Evolutionary conservation across 2,888 invertebrate species (phyloP).

Genomic region (Merodon equestris): DNA sequence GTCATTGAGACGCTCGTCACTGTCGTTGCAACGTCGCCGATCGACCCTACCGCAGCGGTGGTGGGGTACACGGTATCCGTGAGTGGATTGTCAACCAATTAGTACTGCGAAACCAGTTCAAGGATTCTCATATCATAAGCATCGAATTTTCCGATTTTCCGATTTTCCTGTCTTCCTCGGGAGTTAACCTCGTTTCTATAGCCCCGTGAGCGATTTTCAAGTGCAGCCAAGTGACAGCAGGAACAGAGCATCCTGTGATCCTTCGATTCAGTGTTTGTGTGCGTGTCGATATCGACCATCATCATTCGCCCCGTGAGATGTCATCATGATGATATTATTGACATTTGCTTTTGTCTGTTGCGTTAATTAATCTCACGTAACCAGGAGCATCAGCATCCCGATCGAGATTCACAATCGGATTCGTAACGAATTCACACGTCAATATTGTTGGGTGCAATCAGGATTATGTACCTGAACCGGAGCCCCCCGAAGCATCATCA

Average conservation of each 20-base stretch:
- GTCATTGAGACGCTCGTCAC: slow-evolving; percentile 52
- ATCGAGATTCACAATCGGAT: too few species aligned
- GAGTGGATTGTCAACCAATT: slow-evolving; percentile 58
- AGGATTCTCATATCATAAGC: slow-evolving; percentile 55
- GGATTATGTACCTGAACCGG: slow-evolving; percentile 75
- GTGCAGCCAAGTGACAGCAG: slow-evolving; percentile 53
- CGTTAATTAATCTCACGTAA: slow-evolving; percentile 35
- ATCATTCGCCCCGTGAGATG: slow-evolving; percentile 57
- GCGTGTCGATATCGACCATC: slow-evolving; percentile 4
- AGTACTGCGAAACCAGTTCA: slow-evolving; percentile 32
- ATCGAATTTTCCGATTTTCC: slow-evolving; percentile 16
- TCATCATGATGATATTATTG: slow-evolving; percentile 67
- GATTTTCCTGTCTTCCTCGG: slow-evolving; percentile 14
- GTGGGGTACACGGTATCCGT: slow-evolving; percentile 21
- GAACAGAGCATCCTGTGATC: slow-evolving; percentile 53
- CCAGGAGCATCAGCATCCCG: too few species aligned
- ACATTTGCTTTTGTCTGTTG: slow-evolving; percentile 48
- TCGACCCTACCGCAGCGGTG: slow-evolving; percentile 11
- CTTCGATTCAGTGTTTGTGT: background rate
- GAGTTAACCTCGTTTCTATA: slow-evolving; percentile 44
- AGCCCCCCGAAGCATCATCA: slow-evolving; percentile 76
- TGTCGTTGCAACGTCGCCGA: slow-evolving; percentile 11
- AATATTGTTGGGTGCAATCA: slow-evolving; percentile 44
- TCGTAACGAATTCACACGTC: too few species aligned
- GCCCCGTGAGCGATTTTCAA: slow-evolving; percentile 64